Percentiles rank a stretch among this genome's conserved stretches.
Evolutionary conservation across 2,113 vertebrate species (phyloP).

Genomic region (Trinectes maculatus): DNA sequence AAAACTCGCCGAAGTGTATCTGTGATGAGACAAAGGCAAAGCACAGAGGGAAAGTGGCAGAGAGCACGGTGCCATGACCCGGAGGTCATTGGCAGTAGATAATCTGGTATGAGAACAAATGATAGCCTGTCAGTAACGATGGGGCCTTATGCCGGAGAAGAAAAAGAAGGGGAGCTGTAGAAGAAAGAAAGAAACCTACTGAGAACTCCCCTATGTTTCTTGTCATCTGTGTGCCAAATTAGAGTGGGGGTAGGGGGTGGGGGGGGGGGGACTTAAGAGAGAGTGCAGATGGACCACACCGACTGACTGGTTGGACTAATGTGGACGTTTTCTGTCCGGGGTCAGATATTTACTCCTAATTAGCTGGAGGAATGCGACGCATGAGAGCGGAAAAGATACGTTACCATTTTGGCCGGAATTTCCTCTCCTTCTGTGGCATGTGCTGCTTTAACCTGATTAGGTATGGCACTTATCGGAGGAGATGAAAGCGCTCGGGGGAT

Average conservation of each 20-base stretch:
- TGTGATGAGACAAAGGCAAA: constrained; percentile 54
- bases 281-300: constrained; percentile 82
- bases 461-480: constrained; percentile 84
- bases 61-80: constrained; percentile 68
- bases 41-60: constrained; percentile 62
- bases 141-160: constrained; percentile 61
- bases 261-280: constrained; percentile 49
- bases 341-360: constrained; percentile 87
- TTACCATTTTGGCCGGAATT: constrained; percentile 84
- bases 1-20: constrained; percentile 58
- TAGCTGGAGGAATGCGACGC: constrained; percentile 83
- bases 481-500: constrained; percentile 79
- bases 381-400: constrained; percentile 85
- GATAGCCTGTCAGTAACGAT: constrained; percentile 72
- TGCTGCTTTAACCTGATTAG: constrained; percentile 85
- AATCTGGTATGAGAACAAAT: constrained; percentile 77
- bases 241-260: constrained; percentile 36
- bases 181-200: constrained; percentile 66
- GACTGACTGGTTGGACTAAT: constrained; percentile 77
- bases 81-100: constrained; percentile 72
- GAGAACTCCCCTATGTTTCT: constrained; percentile 76
- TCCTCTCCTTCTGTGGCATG: constrained; percentile 80
- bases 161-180: constrained; percentile 45
- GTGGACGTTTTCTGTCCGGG: constrained; percentile 79
- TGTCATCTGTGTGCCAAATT: constrained; percentile 80